These are phyloP conservation scores for Scophthalmus maximus DNA, from an alignment of 2,113 vertebrate species.

Conservation along the genomic window DNA sequence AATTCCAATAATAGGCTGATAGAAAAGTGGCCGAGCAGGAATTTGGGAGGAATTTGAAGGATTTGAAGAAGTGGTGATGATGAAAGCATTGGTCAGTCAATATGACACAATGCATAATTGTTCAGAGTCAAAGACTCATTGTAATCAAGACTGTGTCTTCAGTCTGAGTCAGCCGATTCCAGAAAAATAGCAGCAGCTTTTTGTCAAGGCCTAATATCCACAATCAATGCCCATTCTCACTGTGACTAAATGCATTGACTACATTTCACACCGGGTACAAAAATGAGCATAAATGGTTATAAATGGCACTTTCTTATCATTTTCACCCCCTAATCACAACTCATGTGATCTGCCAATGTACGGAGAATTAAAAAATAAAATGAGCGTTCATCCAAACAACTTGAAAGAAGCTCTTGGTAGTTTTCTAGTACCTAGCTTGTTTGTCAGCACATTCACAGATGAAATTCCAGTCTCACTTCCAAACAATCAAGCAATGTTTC, in stretches of 20 bases:
- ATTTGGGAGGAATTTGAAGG: conserved; percentile 51
- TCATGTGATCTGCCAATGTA: not conserved
- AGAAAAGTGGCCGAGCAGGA: conserved; percentile 47
- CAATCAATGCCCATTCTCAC: not conserved
- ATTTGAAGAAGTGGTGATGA: conserved; percentile 35
- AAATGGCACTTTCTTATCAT: not conserved
- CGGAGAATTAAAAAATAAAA: too few species aligned
- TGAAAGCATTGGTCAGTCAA: not conserved
- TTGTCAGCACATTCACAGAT: not conserved
- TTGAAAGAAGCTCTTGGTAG: not conserved
- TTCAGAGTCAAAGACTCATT: conserved; percentile 39
- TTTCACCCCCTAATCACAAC: not conserved
- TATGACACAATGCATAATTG: conserved; percentile 25
- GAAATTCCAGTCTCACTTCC: too few species aligned
- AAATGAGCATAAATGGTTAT: not conserved
- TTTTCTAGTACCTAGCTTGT: not conserved
- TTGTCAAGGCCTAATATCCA: not conserved
- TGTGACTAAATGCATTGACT: not conserved
- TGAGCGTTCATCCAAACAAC: too few species aligned
- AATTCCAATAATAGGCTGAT: conserved; percentile 25
- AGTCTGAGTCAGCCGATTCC: conserved; percentile 2
- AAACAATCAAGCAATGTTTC: not conserved
- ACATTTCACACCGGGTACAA: too few species aligned
- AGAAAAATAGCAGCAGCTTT: not conserved
- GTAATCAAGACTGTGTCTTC: conserved; percentile 12